Evolutionary conservation across 2,888 invertebrate genomes (phyloP).

Genomic region (Melipona beecheii): DNA sequence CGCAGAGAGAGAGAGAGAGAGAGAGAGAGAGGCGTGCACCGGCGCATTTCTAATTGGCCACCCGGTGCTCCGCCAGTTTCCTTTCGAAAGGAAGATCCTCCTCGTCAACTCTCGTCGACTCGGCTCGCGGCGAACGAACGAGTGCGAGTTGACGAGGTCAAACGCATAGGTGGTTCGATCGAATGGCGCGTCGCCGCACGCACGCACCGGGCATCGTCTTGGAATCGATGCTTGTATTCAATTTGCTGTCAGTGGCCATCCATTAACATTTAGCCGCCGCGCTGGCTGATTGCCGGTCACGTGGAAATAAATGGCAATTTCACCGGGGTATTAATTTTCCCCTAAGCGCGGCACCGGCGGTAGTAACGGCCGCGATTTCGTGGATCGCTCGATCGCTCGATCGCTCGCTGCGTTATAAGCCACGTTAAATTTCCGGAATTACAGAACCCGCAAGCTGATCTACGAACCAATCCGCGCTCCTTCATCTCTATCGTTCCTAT

Average conservation of each 20-base stretch:
- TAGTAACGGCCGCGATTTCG: slow-evolving; percentile 52
- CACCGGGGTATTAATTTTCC: slow-evolving; percentile 60
- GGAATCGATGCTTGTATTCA: slow-evolving; percentile 73
- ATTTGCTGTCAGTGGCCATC: slow-evolving; percentile 69
- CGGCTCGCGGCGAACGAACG: slow-evolving; percentile 1
- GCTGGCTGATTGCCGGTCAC: slow-evolving; percentile 56
- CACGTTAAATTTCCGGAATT: slow-evolving; percentile 59
- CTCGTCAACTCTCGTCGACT: not conserved
- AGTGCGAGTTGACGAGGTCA: slow-evolving; percentile 65
- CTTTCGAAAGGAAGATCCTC: slow-evolving; percentile 22
- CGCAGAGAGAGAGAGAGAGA: not conserved
- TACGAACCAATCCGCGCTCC: slow-evolving; percentile 49
- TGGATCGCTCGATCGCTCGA: slow-evolving; percentile 50
- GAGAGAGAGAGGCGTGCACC: no score
- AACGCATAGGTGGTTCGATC: slow-evolving; percentile 45
- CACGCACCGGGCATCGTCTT: slow-evolving; percentile 54
- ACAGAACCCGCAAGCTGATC: slow-evolving; percentile 62
- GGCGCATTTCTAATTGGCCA: slow-evolving; percentile 64
- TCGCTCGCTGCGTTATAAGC: slow-evolving; percentile 35
- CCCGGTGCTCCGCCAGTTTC: slow-evolving; percentile 28
- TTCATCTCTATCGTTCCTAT: slow-evolving; percentile 27
- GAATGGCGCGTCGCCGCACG: slow-evolving; percentile 55
- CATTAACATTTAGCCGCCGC: slow-evolving; percentile 68
- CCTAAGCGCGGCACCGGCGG: not conserved
- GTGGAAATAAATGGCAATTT: slow-evolving; percentile 71